Percentiles rank a stretch among this genome's conserved stretches.
Evolutionary conservation across 2,113 vertebrate species (phyloP).

Genomic region (Myodes glareolus): DNA sequence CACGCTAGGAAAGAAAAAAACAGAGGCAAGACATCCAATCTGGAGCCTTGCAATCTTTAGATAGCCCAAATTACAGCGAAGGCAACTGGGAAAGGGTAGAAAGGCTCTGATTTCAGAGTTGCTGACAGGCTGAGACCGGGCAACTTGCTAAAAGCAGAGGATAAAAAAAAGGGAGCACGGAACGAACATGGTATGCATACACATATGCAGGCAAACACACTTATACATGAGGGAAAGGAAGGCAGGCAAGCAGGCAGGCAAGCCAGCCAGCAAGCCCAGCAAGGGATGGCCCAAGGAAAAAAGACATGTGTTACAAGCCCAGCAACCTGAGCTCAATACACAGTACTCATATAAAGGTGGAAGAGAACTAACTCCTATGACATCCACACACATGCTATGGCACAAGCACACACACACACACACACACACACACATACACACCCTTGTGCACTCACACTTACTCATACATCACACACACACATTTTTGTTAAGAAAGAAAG

Average conservation of each 20-base stretch:
- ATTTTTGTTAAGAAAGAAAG: background rate
- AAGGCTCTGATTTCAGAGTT: background rate
- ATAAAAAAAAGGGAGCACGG: background rate
- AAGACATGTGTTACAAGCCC: background rate
- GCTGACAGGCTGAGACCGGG: too few relatives aligned
- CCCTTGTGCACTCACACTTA: too few relatives aligned
- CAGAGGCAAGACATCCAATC: background rate
- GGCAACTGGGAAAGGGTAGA: background rate
- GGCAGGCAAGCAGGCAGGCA: too few relatives aligned
- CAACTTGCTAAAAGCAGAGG: background rate
- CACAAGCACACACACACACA: background rate
- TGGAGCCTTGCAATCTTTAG: background rate
- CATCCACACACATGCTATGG: background rate
- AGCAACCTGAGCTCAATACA: background rate
- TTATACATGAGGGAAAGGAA: too few relatives aligned
- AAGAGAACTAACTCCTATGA: background rate
- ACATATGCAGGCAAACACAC: too few relatives aligned
- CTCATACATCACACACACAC: background rate
- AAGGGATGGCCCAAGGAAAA: background rate
- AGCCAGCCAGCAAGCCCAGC: background rate
- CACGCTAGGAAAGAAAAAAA: background rate
- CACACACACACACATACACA: background rate
- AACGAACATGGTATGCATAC: too few relatives aligned
- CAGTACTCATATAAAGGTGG: background rate
- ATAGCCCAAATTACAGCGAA: background rate